Conservation (phyloP, 2,797 vertebrate genomes). For the Pelochelys cantorii region DNA sequence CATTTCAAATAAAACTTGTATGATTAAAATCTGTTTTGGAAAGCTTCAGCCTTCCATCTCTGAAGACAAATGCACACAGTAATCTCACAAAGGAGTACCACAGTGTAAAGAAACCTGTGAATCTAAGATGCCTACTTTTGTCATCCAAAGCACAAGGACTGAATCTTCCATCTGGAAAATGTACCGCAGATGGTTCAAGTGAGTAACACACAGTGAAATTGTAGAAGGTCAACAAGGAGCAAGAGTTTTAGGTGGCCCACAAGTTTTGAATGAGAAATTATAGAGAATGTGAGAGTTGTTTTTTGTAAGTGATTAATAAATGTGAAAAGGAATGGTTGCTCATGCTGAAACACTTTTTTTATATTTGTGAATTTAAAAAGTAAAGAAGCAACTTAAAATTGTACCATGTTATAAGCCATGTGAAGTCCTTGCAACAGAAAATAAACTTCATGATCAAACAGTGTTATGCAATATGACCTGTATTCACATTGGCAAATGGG, state of each 20-base stretch:
- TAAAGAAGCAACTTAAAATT: not conserved
- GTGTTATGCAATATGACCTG: not conserved
- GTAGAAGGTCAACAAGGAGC: not conserved
- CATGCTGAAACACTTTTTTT: not conserved
- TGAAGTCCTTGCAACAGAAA: not conserved
- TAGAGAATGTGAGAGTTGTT: not conserved
- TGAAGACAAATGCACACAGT: not conserved
- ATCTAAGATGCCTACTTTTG: not conserved
- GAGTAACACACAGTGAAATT: not conserved
- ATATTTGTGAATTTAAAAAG: too few relatives aligned
- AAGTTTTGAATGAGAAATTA: not conserved
- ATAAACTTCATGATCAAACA: not conserved
- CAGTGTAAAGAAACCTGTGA: fast-evolving
- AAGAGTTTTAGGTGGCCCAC: not conserved
- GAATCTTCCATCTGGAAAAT: not conserved
- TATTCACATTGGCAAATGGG: not conserved
- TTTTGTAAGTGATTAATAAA: too few relatives aligned
- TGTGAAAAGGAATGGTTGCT: not conserved
- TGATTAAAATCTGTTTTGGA: not conserved
- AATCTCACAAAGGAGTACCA: not conserved
- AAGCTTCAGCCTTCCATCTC: not conserved
- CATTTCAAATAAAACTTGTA: not conserved
- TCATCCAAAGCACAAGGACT: not conserved
- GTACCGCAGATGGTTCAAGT: fast-evolving
- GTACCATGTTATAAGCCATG: not conserved